A percentile compares a stretch with the other conserved stretches of the same genome.
phyloP scores from a whole-genome alignment of 1,140 invertebrate genomes.

The Lerema accius region DNA sequence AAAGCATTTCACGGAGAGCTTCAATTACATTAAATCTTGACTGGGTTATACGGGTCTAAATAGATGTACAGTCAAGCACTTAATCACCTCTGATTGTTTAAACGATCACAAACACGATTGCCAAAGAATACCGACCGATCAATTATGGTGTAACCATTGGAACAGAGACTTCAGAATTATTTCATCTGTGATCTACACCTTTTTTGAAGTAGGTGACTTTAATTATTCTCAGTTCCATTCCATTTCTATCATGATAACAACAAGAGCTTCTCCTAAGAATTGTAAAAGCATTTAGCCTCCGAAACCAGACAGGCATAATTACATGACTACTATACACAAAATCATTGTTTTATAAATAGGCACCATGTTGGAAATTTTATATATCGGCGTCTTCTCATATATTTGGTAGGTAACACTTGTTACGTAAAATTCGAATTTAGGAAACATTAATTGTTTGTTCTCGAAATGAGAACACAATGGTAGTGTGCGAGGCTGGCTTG shows the following conservation, averaged over 20 bases:
- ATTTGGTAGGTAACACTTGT: conserved; percentile 13
- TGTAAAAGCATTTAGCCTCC: too few relatives aligned
- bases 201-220: neutral
- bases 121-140: conserved; percentile 30
- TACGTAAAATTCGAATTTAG: conserved; percentile 45
- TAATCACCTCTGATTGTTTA: conserved; percentile 51
- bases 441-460: conserved; percentile 61
- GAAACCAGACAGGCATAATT: too few relatives aligned
- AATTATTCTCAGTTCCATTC: too few relatives aligned
- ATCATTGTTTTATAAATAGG: too few relatives aligned
- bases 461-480: conserved; percentile 68
- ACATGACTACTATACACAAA: too few relatives aligned
- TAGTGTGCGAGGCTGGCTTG: conserved; percentile 49
- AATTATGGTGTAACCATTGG: conserved; percentile 13
- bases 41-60: conserved; percentile 61
- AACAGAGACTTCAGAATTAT: neutral
- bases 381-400: too few relatives aligned
- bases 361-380: too few relatives aligned
- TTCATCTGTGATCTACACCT: neutral
- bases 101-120: conserved; percentile 34
- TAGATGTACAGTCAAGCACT: conserved; percentile 45
- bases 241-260: too few relatives aligned
- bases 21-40: conserved; percentile 75
- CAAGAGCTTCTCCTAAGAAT: too few relatives aligned
- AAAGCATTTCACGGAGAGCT: conserved; percentile 56